Conservation (phyloP, 2,888 invertebrate species). For the Xanthorhoe designata region DNA sequence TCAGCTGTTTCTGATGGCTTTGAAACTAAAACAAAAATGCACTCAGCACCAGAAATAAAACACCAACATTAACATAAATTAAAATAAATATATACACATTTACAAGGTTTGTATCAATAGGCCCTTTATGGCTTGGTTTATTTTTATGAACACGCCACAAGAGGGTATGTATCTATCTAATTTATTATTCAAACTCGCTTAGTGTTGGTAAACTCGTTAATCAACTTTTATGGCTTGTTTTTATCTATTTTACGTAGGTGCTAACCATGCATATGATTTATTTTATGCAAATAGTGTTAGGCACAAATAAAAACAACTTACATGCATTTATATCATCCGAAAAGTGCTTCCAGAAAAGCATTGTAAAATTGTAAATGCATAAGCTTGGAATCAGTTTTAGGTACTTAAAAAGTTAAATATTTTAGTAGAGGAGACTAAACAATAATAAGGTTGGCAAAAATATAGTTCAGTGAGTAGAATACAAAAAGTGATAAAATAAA, state of each 20-base stretch:
- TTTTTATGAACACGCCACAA: constrained; percentile 20
- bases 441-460: constrained; percentile 25
- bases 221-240: constrained; percentile 11
- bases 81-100: constrained; percentile 77
- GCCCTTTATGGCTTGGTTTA: constrained; percentile 31
- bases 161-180: constrained; percentile 22
- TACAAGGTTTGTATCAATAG: constrained; percentile 60
- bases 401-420: constrained; percentile 3
- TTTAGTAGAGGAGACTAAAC: constrained; percentile 6
- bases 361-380: constrained; percentile 26
- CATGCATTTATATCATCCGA: constrained; percentile 11
- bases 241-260: constrained; percentile 14
- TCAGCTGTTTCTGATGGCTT: constrained; percentile 39
- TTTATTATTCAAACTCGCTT: constrained; percentile 12
- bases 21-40: constrained; percentile 63
- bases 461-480: constrained; percentile 24
- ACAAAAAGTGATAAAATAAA: constrained; percentile 37
- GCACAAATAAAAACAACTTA: constrained; percentile 18
- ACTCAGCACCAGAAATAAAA: constrained; percentile 70
- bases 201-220: background rate
- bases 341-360: constrained; percentile 15
- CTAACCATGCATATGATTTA: constrained; percentile 11
- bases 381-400: constrained; percentile 14
- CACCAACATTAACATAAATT: constrained; percentile 72
- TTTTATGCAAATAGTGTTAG: constrained; percentile 17